Percentiles rank a stretch among this genome's conserved stretches.
These are phyloP conservation scores for Dallia pectoralis DNA, from an alignment of 2,797 vertebrate species.

Conservation along the genomic window DNA sequence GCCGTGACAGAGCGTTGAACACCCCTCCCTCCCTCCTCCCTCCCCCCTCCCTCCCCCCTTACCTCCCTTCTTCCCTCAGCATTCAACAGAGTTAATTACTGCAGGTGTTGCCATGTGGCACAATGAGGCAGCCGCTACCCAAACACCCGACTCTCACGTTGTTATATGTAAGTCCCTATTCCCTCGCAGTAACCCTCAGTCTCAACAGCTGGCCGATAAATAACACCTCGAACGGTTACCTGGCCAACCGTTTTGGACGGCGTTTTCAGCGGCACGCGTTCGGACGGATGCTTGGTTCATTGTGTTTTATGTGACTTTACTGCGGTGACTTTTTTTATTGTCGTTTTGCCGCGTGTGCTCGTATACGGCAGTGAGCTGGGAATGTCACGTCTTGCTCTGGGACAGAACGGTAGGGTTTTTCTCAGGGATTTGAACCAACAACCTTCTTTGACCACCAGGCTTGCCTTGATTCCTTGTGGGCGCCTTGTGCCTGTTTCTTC, in stretches of 20 bases:
- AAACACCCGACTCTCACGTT: background rate
- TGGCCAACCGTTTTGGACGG: background rate
- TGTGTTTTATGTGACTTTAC: background rate
- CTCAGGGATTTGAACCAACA: too few relatives aligned
- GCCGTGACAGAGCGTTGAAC: background rate
- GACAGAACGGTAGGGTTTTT: too few relatives aligned
- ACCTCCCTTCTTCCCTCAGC: too few relatives aligned
- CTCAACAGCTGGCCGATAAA: background rate
- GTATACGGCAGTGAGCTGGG: too few relatives aligned
- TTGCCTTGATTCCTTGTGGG: too few relatives aligned
- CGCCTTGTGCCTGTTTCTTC: conserved; percentile 6
- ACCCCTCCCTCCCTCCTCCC: background rate
- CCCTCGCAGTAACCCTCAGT: background rate
- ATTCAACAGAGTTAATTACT: background rate
- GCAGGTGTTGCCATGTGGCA: background rate
- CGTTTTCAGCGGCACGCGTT: background rate
- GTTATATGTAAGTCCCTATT: background rate
- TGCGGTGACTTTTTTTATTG: background rate
- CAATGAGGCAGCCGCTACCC: too few relatives aligned
- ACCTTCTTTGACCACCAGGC: too few relatives aligned
- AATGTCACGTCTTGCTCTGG: too few relatives aligned
- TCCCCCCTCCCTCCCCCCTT: background rate
- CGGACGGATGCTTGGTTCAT: background rate
- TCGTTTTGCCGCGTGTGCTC: too few relatives aligned
- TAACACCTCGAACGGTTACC: background rate